Evolutionary conservation across 2,797 vertebrate genomes (phyloP), one percentile per base, ranked within the genome.

Genomic region (Pseudomugil gertrudae): DNA sequence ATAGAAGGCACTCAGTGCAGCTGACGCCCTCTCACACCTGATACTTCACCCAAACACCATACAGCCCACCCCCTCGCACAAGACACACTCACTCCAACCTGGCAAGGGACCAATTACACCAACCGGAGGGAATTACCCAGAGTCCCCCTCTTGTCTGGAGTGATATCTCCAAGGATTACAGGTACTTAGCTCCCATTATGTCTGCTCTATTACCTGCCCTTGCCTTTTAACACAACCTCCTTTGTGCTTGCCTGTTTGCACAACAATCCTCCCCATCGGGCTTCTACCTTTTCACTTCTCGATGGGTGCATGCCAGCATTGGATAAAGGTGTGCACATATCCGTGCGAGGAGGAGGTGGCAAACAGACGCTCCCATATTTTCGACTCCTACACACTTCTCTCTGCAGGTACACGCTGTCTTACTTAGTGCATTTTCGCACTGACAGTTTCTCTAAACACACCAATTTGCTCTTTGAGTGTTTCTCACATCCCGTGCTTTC

Each of bases 141-240:
- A 73, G 62, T 79, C 72, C 80, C 74, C 76, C 94, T 92, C 93
- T 95, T 94, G 96, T 96, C 95, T 79, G 56, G 57, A 89, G 93
- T 88, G 92, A 87, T 87, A 94, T 96, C 95, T 96, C 95, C 80
- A 83, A 94, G 94, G 95, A 96, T 98, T 98, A 96, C 95, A 96
- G 95, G 95, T 97, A 96, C 95, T 98, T 96, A 95, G 88, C 89
- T 92, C 90, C 96, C 95, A 98, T 98, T 97, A 97, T 94, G 90
- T 93, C 89, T 95, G 95, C 95, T 95, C 94, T 90, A 91, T 95
- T 97, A 96, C 95, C 95, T 96, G 94, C 93, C 92, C 69, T 83
- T 74, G 84, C 89, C 87, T 86, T 77, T 82, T 68, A 64, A 80
- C 84, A 79, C 80, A 81, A 21, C 71, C 72, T 66, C 72, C 80